Evolutionary conservation across 2,113 vertebrate genomes (phyloP).

Genomic region (Phodopus roborovskii): DNA sequence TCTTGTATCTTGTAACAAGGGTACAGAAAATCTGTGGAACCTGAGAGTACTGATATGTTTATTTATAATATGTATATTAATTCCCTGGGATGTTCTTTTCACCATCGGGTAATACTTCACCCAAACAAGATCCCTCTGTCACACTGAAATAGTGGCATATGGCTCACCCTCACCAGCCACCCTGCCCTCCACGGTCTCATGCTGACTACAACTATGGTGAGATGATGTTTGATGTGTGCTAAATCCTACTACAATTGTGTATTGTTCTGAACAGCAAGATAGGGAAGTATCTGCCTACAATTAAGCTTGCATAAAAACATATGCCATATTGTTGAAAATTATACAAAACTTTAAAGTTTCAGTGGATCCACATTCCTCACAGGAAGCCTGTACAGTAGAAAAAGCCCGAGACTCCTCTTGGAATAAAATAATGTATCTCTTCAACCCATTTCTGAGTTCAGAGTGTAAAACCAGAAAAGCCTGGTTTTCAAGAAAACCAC

Average conservation of each 20-base stretch:
- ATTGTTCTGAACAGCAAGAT: rapidly evolving
- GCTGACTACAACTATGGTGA: neutral
- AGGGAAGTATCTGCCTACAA: rapidly evolving
- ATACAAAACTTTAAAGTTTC: rapidly evolving
- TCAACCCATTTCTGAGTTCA: neutral
- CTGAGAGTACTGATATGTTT: too few relatives aligned
- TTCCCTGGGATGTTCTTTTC: neutral
- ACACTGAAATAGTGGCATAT: rapidly evolving
- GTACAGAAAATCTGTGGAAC: neutral
- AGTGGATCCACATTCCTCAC: too few relatives aligned
- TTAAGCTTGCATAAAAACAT: neutral
- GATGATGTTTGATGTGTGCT: neutral
- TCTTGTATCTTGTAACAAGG: neutral
- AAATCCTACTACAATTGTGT: neutral
- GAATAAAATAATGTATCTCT: neutral
- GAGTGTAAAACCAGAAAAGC: neutral
- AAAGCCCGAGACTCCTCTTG: neutral
- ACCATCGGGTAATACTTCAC: neutral
- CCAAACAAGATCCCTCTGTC: neutral
- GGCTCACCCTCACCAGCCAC: neutral
- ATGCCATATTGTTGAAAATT: rapidly evolving
- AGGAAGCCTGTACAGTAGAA: neutral
- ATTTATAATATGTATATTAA: rapidly evolving
- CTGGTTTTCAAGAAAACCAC: neutral
- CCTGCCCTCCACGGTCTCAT: neutral